Evolutionary conservation across 2,113 vertebrate species (phyloP), one percentile per base, ranked within the genome.

Genomic region (Melanocharis versteri): DNA sequence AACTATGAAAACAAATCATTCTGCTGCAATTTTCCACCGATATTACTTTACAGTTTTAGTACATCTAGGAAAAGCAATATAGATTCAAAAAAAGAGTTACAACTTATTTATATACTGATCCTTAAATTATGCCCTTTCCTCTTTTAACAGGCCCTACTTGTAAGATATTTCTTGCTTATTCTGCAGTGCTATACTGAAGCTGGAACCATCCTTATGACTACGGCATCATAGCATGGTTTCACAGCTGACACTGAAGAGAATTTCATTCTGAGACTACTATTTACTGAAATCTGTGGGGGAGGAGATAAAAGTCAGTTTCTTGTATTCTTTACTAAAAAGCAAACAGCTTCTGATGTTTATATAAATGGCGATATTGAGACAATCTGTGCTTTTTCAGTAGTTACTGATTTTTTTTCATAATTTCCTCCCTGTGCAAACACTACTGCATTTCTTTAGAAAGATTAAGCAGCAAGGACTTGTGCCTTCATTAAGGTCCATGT

Each of bases 1-100:
- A 97, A 96, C 94, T 96, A 94, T 94, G 94, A 97, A 97, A 97
- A 97, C 96, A 97, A 96, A 97, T 97, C 96, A 96, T 96, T 96
- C 91, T 94, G 68, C 89, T 95, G 87, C 93, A 96, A 94, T 96
- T 97, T 97, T 97, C 96, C 94, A 97, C 73, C 88, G 93, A 97
- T 97, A 97, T 96, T 96, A 96, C 64, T 96, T 97, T 95, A 95
- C 94, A 93, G 91, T 87, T 96, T 94, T 77, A 96, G 89, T 95
- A 87, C 84, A 75, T 87, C 93, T 77, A 96, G 94, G 83, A 95
- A 97, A 96, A 91, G 92, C 93, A 96, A 96, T 95, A 96, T 76
- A 96, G 76, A 94, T 68, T 79, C 4, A 70, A 88, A 94, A 94
- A 92, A 88, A 94, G 45, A 87, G 35, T 94, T 97, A 95, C 84